Evolutionary conservation across 2,888 invertebrate species (phyloP).

Genomic region (Scotopteryx bipunctaria): DNA sequence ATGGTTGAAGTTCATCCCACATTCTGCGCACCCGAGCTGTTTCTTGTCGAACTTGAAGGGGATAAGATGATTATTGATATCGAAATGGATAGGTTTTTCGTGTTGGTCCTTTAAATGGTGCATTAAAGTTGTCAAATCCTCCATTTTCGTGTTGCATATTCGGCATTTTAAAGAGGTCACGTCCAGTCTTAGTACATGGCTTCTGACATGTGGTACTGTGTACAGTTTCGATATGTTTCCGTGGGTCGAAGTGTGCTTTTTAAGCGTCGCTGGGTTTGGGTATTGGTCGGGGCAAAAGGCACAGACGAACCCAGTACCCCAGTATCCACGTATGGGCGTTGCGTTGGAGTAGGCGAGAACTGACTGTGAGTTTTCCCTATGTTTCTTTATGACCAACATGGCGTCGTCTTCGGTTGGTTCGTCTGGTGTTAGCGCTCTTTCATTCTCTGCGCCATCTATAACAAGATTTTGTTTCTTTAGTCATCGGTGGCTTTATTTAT

Average conservation of each 20-base stretch:
- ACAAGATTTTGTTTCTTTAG: slow-evolving; percentile 31
- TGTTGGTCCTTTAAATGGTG: slow-evolving; percentile 52
- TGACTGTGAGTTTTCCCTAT: slow-evolving; percentile 29
- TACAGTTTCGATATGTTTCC: slow-evolving; percentile 25
- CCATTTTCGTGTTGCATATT: slow-evolving; percentile 44
- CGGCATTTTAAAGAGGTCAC: slow-evolving; percentile 57
- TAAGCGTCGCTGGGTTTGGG: slow-evolving; percentile 37
- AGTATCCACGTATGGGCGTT: slow-evolving; percentile 42
- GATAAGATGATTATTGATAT: slow-evolving; percentile 60
- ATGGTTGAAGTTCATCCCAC: slow-evolving; percentile 48
- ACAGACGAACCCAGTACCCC: slow-evolving; percentile 43
- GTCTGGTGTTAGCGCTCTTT: neutral
- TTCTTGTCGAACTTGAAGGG: slow-evolving; percentile 61
- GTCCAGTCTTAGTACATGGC: slow-evolving; percentile 57
- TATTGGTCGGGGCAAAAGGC: slow-evolving; percentile 41
- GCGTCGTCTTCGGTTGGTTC: neutral
- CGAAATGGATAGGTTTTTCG: slow-evolving; percentile 44
- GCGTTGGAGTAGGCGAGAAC: slow-evolving; percentile 42
- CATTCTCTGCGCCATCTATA: slow-evolving; percentile 34
- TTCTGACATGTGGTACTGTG: slow-evolving; percentile 40
- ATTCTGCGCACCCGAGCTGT: slow-evolving; percentile 51
- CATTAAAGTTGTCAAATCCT: slow-evolving; percentile 46
- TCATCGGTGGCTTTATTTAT: neutral
- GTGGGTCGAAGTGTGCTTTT: slow-evolving; percentile 43
- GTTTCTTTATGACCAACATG: slow-evolving; percentile 38